Base-by-base conservation (phyloP, 2,113 vertebrate species). In the Oophaga pumilio region DNA sequence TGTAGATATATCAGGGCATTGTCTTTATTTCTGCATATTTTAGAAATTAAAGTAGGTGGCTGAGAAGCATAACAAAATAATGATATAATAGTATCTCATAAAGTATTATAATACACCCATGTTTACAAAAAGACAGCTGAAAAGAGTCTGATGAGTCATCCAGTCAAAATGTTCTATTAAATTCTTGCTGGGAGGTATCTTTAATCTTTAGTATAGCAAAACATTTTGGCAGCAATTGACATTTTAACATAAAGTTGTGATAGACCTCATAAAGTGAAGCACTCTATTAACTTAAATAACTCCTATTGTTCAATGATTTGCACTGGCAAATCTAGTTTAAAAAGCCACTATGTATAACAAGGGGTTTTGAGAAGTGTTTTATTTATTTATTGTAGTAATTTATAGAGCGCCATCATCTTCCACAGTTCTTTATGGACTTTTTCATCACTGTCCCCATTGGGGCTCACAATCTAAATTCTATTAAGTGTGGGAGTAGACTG, bases 61-160 rank as follows among this genome's bases (percentile, higher is more conserved):
- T 74, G 24, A 85, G 53, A 74, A 56, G 49, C 12, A 9, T 59
- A 73, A 28, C 66, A 73, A n/a, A 59, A 26, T 60, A 74, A 49
- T 85, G 17, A 85, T 57, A 85, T 74, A 74, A 49, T 76, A 85
- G 56, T 85, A 57, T 76, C 56, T 60, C 71, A 85, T 76, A 76
- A 60, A 60, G 18, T 26, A 20, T 76, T 84, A 76, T 76, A 62
- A 76, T 60, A 62, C 3, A 68, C 33, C 13, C 64, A 5, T 83
- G 49, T 69, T 69, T 43, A 83, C 13, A 24, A 33, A 69, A 52
- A 69, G 50, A 66, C 8, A 77, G 18, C 8, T 52, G 60, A 78
- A 77, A 86, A 57, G 15, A 83, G 81, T 26, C 43, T 26, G 50
- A 64, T 78, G 33, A 86, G 53, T 86, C 73, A 85, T 24, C 24